Base-by-base conservation (phyloP, 2,888 invertebrate genomes). In the Xestia rhomboidea region DNA sequence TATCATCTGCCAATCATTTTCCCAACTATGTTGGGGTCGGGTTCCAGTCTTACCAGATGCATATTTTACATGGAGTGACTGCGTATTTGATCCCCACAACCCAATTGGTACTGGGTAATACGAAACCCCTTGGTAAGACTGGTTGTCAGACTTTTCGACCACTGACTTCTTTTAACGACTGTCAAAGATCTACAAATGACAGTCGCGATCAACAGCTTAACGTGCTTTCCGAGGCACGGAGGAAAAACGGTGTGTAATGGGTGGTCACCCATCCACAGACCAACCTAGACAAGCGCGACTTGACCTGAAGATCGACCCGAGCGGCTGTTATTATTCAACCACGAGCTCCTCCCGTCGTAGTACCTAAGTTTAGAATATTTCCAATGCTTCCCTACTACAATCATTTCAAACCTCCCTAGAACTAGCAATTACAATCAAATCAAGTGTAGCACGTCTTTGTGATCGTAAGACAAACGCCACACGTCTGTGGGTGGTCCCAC, bases 351-450 rank as follows among this genome's bases (percentile, higher is more conserved):
- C 51, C 51, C 24, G 24, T 24, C 3, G 49, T 10, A 51, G 51
- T 24, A 51, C 24, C n/a, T n/a, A 57, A 15, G 6, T n/a, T 21
- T 44, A 44, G 21, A 68, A 18, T 41, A 38, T 27, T 27, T 15
- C 1, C 57, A 18, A 57, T 70, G 7, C 57, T 38, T 49, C 18
- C 18, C 46, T 6, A 6, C 27, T 73, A 64, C 6, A 46, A 74
- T 27, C 2, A 46, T 46, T 18, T 2, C 49, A 34, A 51, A 68
- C 13, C 30, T 41, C 41, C 11, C 41, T 60, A 30, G 41, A 68
- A 68, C 21, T 24, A 62, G 41, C 62, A 68, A 44, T 68, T 77
- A 62, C 41, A 76, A 76, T 69, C 27, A 46, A 77, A 54, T 63
- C 76, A 69, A 75, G 46, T 76, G 27, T 64, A 21, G 24, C n/a